Base-by-base conservation (phyloP, 2,888 invertebrate genomes). In the Brachyopa scutellaris region DNA sequence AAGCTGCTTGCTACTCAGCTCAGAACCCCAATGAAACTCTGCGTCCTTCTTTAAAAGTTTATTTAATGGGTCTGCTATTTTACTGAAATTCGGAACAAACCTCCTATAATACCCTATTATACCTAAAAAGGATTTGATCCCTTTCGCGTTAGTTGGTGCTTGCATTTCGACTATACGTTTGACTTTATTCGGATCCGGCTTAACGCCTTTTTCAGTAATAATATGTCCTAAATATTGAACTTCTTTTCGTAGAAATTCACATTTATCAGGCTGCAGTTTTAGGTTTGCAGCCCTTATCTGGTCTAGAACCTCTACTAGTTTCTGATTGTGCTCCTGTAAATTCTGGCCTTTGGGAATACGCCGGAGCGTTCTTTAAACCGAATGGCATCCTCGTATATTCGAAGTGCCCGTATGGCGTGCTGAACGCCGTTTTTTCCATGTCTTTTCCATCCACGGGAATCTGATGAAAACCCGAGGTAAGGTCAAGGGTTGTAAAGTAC, bases 61-160 rank as follows among this genome's bases (percentile, higher is more conserved):
- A 45, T 79, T 85, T 21, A 85, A 33, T 15, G 72, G 74, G 29
- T 64, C 45, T 17, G 83, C 82, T 9, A 84, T 82, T 13, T 79
- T 66, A 1, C 85, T 80, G 55, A 85, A 86, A 55, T 85, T 84
- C 40, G 19, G 74, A 21, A 86, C 76, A 62, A 80, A 85, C 21
- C 79, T 49, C 23, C 79, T 64, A 33, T 84, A 85, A 51, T 85
- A 86, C 49, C 84, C 84, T 13, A 59, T 85, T 45, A 85, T 84
- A 9, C 83, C 86, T 7, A 84, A 26, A 42, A 85, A 85, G 7
- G 17, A 49, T 15, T 29, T 49, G 23, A 29, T 40, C 17, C 17
- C 40, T 40, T 17, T 29, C 49, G 15, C 3, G 11, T 31, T 49
- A 26, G 9, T 49, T 9, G 17, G 29, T 49, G 49, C 17, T n/a